Percentiles rank a stretch among this genome's conserved stretches.
phyloP scores from a whole-genome alignment of 2,113 vertebrate genomes.

The Tenrec ecaudatus region DNA sequence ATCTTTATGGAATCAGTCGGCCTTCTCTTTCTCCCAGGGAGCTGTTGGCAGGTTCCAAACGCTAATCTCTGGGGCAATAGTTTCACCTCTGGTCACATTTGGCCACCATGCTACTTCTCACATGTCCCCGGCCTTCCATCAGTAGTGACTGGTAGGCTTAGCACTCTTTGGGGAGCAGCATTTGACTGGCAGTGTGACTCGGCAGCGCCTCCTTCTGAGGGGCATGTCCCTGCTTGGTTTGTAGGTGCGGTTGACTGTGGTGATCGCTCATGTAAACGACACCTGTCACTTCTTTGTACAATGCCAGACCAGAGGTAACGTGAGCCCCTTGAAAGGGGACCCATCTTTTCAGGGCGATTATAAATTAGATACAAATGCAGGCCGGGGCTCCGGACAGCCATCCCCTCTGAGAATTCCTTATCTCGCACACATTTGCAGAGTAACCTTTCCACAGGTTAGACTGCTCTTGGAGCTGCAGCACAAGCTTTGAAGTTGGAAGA shows the following conservation, averaged over 20 bases:
- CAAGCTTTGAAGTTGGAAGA: conserved; percentile 62
- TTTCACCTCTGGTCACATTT: neutral
- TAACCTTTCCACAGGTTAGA: conserved; percentile 67
- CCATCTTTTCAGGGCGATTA: conserved; percentile 64
- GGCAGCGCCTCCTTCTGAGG: conserved; percentile 42
- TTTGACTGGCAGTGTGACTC: conserved; percentile 24
- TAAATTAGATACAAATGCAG: conserved; percentile 78
- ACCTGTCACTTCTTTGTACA: conserved; percentile 71
- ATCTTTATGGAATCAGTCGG: neutral
- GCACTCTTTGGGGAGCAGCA: neutral
- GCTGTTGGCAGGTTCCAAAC: neutral
- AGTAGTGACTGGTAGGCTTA: neutral
- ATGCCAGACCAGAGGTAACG: conserved; percentile 62
- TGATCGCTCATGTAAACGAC: conserved; percentile 75
- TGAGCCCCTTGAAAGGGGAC: conserved; percentile 76
- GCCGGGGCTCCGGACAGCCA: conserved; percentile 69
- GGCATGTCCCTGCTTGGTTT: conserved; percentile 1
- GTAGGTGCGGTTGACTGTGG: conserved; percentile 44
- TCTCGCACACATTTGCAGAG: conserved; percentile 69
- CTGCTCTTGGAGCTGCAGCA: conserved; percentile 64
- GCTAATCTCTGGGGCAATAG: neutral
- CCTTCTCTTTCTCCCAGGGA: neutral
- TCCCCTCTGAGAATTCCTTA: conserved; percentile 69
- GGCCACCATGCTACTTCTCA: neutral
- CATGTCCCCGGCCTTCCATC: neutral